Evolutionary conservation across 2,113 vertebrate genomes (phyloP), one percentile per base, ranked within the genome.

Genomic region (Ceyx margarethae): DNA sequence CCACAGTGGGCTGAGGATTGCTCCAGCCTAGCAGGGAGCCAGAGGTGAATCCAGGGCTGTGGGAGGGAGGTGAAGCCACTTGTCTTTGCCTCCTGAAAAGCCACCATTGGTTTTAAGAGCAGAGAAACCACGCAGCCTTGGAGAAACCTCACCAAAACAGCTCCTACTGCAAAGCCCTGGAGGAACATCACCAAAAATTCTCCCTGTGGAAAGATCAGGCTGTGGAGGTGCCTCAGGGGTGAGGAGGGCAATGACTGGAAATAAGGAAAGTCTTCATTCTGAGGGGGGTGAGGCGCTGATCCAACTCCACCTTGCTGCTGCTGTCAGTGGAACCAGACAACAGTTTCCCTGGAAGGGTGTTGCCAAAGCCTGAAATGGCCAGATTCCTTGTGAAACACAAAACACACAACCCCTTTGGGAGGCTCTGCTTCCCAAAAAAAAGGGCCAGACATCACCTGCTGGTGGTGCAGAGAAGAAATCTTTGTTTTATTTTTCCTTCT

Each of bases 1-100:
- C 6, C 2, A 2, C 53, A 26, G 51, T 67, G 50, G n/a, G 42
- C 43, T 73, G 60, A 46, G 77, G 48, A 45, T 10, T 16, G 5
- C 12, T 67, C 37, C 13, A 2, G 1, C 26, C 40, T 61, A 1
- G 0, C 3, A 13, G 16, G 23, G 17, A 82, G 8, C 8, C 23
- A 13, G 22, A 31, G 1, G 4, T 1, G 4, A 9, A 21, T 23
- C n/a, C 15, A 23, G 26, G 31, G 25, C 13, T 53, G 13, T 9
- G 3, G 26, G 19, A 71, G 16, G 11, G 57, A 81, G 3, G 23
- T 0, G 7, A 65, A 74, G 15, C 8, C 31, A 29, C 17, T 40
- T 58, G n/a, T 43, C 58, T 73, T 81, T 68, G 14, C 5, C 13
- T 21, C 13, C 33, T 69, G 51, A 10, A 90, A 80, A 83, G 21